Conservation (phyloP, 1,140 invertebrate species). For the Eupristina koningsbergeri region DNA sequence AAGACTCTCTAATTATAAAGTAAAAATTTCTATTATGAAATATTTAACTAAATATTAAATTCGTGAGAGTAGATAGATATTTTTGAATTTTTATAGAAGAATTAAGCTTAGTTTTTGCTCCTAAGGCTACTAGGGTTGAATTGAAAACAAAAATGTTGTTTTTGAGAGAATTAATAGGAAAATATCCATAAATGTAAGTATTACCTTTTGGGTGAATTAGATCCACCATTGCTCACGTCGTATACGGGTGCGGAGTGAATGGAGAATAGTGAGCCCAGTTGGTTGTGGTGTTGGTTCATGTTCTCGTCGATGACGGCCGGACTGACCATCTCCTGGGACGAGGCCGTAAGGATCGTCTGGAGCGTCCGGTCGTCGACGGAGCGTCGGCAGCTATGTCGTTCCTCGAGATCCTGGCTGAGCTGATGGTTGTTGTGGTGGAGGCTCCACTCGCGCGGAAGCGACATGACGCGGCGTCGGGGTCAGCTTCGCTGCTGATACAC, state of each 20-base stretch:
- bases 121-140: too few relatives aligned
- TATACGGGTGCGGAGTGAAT: conserved; percentile 76
- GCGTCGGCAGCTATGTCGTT: neutral
- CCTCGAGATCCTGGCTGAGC: conserved; percentile 2
- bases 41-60: too few relatives aligned
- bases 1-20: too few relatives aligned
- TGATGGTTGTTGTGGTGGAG: conserved; percentile 68
- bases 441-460: conserved; percentile 77
- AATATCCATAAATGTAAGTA: neutral
- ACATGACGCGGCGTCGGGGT: conserved; percentile 70
- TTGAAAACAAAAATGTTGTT: too few relatives aligned
- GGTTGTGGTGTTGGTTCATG: conserved; percentile 63
- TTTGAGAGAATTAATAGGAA: too few relatives aligned
- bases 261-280: conserved; percentile 74
- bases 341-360: conserved; percentile 58
- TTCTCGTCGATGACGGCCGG: conserved; percentile 66
- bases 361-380: conserved; percentile 69
- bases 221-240: conserved; percentile 60
- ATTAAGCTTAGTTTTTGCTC: too few relatives aligned
- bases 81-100: too few relatives aligned
- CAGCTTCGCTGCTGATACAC: conserved; percentile 17
- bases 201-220: conserved; percentile 61
- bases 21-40: too few relatives aligned
- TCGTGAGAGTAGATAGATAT: too few relatives aligned
- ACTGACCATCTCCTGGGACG: conserved; percentile 51